Percentiles rank a stretch among this genome's conserved stretches.
Evolutionary conservation across 2,113 vertebrate genomes (phyloP).

Genomic region (Hemibagrus wyckioides): DNA sequence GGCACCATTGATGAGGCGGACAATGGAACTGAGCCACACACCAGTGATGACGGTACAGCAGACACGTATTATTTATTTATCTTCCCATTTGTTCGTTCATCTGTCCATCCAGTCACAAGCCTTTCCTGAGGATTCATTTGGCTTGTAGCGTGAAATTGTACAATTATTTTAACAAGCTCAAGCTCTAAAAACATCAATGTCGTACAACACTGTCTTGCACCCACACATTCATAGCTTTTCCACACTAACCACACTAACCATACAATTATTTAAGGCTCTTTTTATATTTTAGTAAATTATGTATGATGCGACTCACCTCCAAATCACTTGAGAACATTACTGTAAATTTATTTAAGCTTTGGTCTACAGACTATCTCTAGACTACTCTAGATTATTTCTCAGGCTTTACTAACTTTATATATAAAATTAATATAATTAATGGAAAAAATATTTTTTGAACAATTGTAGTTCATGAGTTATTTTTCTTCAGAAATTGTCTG

Average conservation of each 20-base stretch:
- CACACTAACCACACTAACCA: background rate
- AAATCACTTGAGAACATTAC: background rate
- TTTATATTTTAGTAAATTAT: background rate
- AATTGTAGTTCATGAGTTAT: background rate
- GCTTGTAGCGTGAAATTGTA: background rate
- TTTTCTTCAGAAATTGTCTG: background rate
- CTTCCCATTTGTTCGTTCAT: background rate
- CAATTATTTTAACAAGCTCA: background rate
- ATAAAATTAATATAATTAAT: background rate
- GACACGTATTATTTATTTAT: slow-evolving; percentile 10
- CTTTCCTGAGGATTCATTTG: background rate
- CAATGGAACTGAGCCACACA: slow-evolving; percentile 96
- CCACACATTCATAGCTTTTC: background rate
- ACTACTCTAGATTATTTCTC: background rate
- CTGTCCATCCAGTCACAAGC: background rate
- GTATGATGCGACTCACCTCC: background rate
- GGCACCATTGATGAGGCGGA: slow-evolving; percentile 94
- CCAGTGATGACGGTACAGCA: slow-evolving; percentile 91
- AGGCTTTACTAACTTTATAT: background rate
- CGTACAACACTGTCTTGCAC: background rate
- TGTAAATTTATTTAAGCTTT: background rate
- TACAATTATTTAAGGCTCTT: background rate
- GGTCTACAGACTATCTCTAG: too few species aligned
- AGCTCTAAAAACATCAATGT: background rate
- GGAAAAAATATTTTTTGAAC: background rate